A percentile compares a stretch with the other conserved stretches of the same genome.
phyloP scores from a whole-genome alignment of 1,140 invertebrate genomes.

The Drosophila virilis region DNA sequence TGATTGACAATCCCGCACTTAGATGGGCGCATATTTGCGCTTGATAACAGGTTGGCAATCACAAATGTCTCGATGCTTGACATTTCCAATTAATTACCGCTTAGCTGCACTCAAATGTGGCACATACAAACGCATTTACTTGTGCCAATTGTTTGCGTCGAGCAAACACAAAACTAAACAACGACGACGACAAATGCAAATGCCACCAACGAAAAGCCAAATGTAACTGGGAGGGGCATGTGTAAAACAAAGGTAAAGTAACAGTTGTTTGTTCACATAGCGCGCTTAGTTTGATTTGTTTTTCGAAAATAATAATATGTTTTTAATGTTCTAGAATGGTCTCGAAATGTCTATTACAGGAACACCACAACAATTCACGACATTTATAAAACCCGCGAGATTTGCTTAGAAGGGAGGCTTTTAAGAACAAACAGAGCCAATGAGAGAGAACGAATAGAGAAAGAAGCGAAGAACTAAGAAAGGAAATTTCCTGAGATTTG shows the following conservation, averaged over 20 bases:
- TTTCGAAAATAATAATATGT: slow-evolving; percentile 1
- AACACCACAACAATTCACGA: too few species aligned
- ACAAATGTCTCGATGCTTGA: slow-evolving; percentile 19
- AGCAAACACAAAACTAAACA: slow-evolving; percentile 24
- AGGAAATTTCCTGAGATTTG: too few species aligned
- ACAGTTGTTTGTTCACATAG: slow-evolving; percentile 21
- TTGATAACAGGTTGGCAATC: slow-evolving; percentile 34
- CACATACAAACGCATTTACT: slow-evolving; percentile 17
- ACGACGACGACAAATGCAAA: slow-evolving; percentile 9
- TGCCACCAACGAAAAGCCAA: background rate
- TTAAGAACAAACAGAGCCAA: background rate
- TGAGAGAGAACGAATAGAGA: too few species aligned
- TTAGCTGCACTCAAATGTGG: slow-evolving; percentile 19
- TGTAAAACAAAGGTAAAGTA: slow-evolving; percentile 15
- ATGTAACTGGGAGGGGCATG: background rate
- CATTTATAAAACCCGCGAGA: background rate
- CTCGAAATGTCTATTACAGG: too few species aligned
- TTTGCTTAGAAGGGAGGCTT: background rate
- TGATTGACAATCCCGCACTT: slow-evolving; percentile 39
- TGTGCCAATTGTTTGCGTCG: slow-evolving; percentile 35
- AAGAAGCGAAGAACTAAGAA: too few species aligned
- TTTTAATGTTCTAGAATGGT: background rate
- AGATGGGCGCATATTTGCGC: slow-evolving; percentile 18
- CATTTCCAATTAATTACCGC: slow-evolving; percentile 42
- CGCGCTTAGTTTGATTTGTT: background rate